phyloP scores from a whole-genome alignment of 1,140 invertebrate genomes.

The Pseudomyrmex pallidus region DNA sequence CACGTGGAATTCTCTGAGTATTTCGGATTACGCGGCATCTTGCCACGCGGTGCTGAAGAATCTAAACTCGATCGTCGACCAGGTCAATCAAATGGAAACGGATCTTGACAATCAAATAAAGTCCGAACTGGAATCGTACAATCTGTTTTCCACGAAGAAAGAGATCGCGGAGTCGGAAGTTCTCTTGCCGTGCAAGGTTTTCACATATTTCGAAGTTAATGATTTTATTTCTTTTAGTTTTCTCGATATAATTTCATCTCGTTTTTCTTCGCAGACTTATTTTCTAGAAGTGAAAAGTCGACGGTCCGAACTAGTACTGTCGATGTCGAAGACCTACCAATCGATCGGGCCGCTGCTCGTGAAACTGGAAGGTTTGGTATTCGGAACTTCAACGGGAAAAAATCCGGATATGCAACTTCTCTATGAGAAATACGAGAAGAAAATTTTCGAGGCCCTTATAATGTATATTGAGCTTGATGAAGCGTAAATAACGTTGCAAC shows the following conservation, averaged over 20 bases:
- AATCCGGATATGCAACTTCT: constrained; percentile 88
- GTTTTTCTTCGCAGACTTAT: constrained; percentile 85
- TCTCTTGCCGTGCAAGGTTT: constrained; percentile 78
- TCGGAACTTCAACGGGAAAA: constrained; percentile 88
- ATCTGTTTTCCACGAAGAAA: constrained; percentile 85
- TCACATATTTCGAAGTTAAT: neutral
- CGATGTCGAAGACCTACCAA: constrained; percentile 89
- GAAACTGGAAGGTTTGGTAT: constrained; percentile 92
- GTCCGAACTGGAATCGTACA: constrained; percentile 85
- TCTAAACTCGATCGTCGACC: constrained; percentile 88
- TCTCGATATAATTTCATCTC: too few relatives aligned
- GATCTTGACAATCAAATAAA: constrained; percentile 89
- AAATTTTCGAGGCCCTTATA: constrained; percentile 87
- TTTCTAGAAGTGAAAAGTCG: constrained; percentile 89
- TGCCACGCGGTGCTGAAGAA: constrained; percentile 86
- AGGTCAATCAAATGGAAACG: constrained; percentile 91
- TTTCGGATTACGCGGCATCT: constrained; percentile 89
- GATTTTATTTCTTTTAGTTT: too few relatives aligned
- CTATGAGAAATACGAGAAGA: constrained; percentile 90
- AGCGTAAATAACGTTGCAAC: neutral
- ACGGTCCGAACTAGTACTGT: constrained; percentile 88
- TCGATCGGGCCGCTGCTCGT: constrained; percentile 91
- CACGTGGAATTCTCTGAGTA: constrained; percentile 93
- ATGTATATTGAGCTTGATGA: constrained; percentile 76
- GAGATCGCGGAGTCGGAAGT: constrained; percentile 59